Percentiles rank a stretch among this genome's conserved stretches.
Evolutionary conservation across 2,888 invertebrate genomes (phyloP).

Genomic region (Noctua janthe): DNA sequence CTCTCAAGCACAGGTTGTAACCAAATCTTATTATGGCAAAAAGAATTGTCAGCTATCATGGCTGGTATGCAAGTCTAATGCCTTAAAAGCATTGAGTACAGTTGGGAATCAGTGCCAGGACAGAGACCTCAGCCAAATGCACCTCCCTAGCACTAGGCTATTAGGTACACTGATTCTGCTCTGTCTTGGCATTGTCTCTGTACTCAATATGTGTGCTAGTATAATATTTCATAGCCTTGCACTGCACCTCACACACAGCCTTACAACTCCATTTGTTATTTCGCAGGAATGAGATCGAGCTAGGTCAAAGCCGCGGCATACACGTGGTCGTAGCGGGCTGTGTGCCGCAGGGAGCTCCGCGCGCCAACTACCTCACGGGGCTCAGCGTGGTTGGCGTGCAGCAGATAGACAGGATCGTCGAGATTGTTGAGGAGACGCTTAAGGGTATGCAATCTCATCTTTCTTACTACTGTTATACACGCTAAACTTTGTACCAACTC

Average conservation of each 20-base stretch:
- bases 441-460: slow-evolving; percentile 84
- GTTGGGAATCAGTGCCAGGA: neutral
- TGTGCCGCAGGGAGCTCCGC: slow-evolving; percentile 98
- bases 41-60: neutral
- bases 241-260: neutral
- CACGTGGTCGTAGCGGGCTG: slow-evolving; percentile 99
- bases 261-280: neutral
- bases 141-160: neutral
- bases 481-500: neutral
- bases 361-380: slow-evolving; percentile 92
- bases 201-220: neutral
- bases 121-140: neutral
- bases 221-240: neutral
- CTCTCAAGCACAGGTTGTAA: neutral
- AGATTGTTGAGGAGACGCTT: slow-evolving; percentile 99
- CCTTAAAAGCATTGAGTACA: neutral
- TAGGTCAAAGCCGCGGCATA: slow-evolving; percentile 93
- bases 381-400: slow-evolving; percentile 99
- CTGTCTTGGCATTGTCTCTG: neutral
- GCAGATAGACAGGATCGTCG: slow-evolving; percentile 99
- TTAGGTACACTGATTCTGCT: neutral
- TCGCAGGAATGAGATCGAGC: slow-evolving; percentile 95
- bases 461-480: neutral
- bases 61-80: neutral
- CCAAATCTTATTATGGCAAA: neutral